These are phyloP conservation scores for Zaprionus taronus DNA, from an alignment of 1,140 invertebrate species.

Conservation along the genomic window DNA sequence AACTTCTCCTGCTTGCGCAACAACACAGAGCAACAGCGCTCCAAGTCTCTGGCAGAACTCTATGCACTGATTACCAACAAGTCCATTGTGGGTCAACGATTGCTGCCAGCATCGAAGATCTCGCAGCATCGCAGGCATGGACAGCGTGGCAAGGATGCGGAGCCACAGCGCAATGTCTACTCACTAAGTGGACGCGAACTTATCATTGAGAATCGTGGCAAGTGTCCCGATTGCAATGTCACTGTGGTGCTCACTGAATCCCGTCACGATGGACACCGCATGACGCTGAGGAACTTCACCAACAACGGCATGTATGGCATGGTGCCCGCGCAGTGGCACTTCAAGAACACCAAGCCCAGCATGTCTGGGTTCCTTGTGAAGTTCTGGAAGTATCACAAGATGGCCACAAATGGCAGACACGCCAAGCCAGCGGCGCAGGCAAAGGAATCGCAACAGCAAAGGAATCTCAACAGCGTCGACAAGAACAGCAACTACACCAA, in stretches of 20 bases:
- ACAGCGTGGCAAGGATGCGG: constrained; percentile 85
- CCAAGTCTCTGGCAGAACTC: constrained; percentile 81
- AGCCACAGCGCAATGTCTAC: constrained; percentile 86
- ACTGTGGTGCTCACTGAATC: constrained; percentile 87
- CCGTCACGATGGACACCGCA: constrained; percentile 84
- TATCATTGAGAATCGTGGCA: constrained; percentile 87
- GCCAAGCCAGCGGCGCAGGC: constrained; percentile 3
- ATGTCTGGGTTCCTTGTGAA: constrained; percentile 91
- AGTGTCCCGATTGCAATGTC: constrained; percentile 88
- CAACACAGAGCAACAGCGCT: constrained; percentile 68
- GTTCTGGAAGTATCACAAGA: constrained; percentile 90
- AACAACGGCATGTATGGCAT: constrained; percentile 88
- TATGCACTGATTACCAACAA: constrained; percentile 84
- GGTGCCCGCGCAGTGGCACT: constrained; percentile 88
- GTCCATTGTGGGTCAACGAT: constrained; percentile 62
- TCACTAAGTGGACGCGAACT: constrained; percentile 86
- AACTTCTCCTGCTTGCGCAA: constrained; percentile 85
- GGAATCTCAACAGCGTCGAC: constrained; percentile 26
- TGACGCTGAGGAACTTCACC: constrained; percentile 86
- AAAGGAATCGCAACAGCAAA: background rate
- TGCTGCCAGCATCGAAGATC: constrained; percentile 58
- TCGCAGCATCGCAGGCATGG: constrained; percentile 84
- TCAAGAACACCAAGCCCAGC: constrained; percentile 86
- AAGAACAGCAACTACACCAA: constrained; percentile 27
- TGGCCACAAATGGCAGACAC: constrained; percentile 28